A percentile compares a stretch with the other conserved stretches of the same genome.
Conservation (phyloP, 2,113 vertebrate genomes). For the Felis chaus region DNA sequence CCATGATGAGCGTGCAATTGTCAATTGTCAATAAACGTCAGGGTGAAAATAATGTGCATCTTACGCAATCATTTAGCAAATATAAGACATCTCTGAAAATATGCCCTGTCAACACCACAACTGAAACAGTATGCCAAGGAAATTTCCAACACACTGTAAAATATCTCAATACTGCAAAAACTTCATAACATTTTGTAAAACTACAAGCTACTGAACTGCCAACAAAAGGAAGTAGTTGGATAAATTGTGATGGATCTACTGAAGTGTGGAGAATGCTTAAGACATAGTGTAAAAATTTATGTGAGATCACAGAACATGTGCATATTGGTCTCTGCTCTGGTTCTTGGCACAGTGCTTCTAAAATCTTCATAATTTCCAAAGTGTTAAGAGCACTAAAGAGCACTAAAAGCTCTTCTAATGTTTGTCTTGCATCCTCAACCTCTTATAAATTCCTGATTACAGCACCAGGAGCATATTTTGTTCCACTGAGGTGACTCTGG, state of each 20-base stretch:
- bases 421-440: background rate
- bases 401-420: background rate
- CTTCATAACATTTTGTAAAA: background rate
- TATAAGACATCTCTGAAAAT: background rate
- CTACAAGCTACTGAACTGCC: background rate
- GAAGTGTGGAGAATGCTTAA: background rate
- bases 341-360: background rate
- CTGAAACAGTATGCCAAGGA: background rate
- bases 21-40: conserved; percentile 12
- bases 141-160: background rate
- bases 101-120: background rate
- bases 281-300: background rate
- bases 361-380: background rate
- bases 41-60: background rate
- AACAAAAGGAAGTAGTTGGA: background rate
- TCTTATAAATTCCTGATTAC: background rate
- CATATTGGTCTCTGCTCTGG: background rate
- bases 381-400: background rate
- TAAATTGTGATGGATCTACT: background rate
- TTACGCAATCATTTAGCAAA: background rate
- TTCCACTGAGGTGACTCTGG: background rate
- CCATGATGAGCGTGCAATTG: too few species aligned
- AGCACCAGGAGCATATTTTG: background rate
- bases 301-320: background rate
- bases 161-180: background rate